phyloP scores from a whole-genome alignment of 2,888 invertebrate species.

The Dilophus febrilis region DNA sequence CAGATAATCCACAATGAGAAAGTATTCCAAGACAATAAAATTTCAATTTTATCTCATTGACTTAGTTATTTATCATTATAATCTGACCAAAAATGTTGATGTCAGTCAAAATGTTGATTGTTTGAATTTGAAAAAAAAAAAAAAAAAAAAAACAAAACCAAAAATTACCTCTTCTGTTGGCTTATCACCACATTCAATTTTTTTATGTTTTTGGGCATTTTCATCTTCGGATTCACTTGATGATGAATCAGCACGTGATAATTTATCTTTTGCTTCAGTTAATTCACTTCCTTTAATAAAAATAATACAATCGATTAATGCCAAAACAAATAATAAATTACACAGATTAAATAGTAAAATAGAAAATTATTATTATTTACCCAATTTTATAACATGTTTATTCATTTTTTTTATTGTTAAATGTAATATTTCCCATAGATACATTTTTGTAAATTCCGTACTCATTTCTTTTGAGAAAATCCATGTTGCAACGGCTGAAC shows the following conservation, averaged over 20 bases:
- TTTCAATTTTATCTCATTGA: too few relatives aligned
- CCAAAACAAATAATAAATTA: slow-evolving; percentile 1
- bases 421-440: slow-evolving; percentile 93
- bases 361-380: slow-evolving; percentile 24
- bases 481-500: slow-evolving; percentile 95
- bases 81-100: too few relatives aligned
- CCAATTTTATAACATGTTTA: slow-evolving; percentile 75
- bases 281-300: slow-evolving; percentile 46
- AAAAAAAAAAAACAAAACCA: slow-evolving; percentile 1
- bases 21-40: too few relatives aligned
- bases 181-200: slow-evolving; percentile 33
- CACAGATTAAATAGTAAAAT: neutral
- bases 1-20: too few relatives aligned
- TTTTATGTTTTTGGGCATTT: slow-evolving; percentile 34
- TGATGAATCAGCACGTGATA: slow-evolving; percentile 66
- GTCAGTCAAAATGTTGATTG: too few relatives aligned
- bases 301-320: slow-evolving; percentile 1
- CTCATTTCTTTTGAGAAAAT: slow-evolving; percentile 91
- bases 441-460: slow-evolving; percentile 78
- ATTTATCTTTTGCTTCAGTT: slow-evolving; percentile 68
- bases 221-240: slow-evolving; percentile 71
- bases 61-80: too few relatives aligned
- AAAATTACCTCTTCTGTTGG: slow-evolving; percentile 41
- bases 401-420: slow-evolving; percentile 93
- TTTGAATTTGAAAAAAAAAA: neutral